Base-by-base conservation (phyloP, 2,888 invertebrate species). In the Rapana venosa region DNA sequence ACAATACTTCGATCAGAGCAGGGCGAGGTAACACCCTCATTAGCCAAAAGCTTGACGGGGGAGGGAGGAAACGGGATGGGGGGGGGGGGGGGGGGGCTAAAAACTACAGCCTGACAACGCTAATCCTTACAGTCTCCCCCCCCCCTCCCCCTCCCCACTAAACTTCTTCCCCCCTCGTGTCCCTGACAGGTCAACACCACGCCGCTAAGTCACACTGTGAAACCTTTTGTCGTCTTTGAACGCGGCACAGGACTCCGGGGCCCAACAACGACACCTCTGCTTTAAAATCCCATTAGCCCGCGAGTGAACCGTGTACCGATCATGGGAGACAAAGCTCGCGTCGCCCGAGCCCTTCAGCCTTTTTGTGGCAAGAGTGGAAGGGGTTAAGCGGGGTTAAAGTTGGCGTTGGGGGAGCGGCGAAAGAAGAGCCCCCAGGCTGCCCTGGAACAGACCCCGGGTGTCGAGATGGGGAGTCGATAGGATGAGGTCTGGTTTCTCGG, bases 301-400 rank as follows among this genome's bases (percentile, higher is more conserved):
- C 15, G 58, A n/a, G 30, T 85, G 84, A 58, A 58, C 56, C 84
- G 17, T 6, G 84, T 15, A 20, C 58, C 58, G 84, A 85, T 85
- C 84, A 22, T 6, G 22, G 30, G n/a, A 30, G n/a, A 85, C 58
- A 85, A 85, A n/a, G 30, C 32, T 36, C 30, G 47, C 47, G 83
- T 26, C 26, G 83, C 56, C 30, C 81, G 81, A 83, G 81, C 47
- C 81, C 36, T 22, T 47, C 17, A 36, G 84, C 84, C 56, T 56
- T 56, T 56, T 26, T 85, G 15, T 85, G 84, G n/a, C 26, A 30
- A 15, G 84, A 58, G 84, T 30, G 58, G 84, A 58, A 30, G n/a
- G 84, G 84, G 84, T 85, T 85, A 85, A 85, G 84, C 84, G 30
- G 58, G 84, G 84, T 85, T 85, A 85, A 85, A 85, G 84, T 56